Percentiles rank a stretch among this genome's conserved stretches.
These are phyloP conservation scores for Agonopterix arenella DNA, from an alignment of 2,888 invertebrate genomes.

Conservation along the genomic window DNA sequence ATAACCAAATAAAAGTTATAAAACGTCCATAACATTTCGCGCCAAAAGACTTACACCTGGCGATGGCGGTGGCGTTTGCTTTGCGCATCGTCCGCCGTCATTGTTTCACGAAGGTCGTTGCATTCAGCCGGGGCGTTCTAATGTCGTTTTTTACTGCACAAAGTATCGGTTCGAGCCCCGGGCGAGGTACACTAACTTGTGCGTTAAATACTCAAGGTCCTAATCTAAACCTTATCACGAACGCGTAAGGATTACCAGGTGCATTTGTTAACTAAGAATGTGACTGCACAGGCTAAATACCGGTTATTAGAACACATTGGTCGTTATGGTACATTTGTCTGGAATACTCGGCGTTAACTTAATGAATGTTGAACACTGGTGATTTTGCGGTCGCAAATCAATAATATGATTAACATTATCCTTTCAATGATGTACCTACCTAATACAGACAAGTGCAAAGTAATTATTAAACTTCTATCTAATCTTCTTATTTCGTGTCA, in stretches of 20 bases:
- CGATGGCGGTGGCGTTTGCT: constrained; percentile 23
- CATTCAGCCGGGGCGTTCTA: constrained; percentile 41
- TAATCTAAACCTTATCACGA: not conserved
- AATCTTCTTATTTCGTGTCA: no score
- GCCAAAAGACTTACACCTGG: constrained; percentile 33
- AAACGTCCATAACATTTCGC: constrained; percentile 13
- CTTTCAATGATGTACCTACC: no score
- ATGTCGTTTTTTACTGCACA: constrained; percentile 43
- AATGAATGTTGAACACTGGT: no score
- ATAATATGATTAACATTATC: not conserved
- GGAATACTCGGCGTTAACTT: no score
- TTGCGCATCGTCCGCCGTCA: constrained; percentile 34
- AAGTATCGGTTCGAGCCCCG: constrained; percentile 16
- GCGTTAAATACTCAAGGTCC: no score
- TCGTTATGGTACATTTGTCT: not conserved
- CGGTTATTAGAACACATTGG: constrained; percentile 10
- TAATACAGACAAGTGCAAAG: no score
- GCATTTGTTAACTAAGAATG: no score
- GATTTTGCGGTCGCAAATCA: not conserved
- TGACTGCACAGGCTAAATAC: not conserved
- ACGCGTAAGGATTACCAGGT: no score
- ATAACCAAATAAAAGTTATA: not conserved
- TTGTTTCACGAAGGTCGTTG: constrained; percentile 52
- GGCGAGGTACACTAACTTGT: constrained; percentile 10
- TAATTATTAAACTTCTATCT: no score